Evolutionary conservation across 2,888 invertebrate species (phyloP), one percentile per base, ranked within the genome.

Genomic region (Amblyteles armatorius): DNA sequence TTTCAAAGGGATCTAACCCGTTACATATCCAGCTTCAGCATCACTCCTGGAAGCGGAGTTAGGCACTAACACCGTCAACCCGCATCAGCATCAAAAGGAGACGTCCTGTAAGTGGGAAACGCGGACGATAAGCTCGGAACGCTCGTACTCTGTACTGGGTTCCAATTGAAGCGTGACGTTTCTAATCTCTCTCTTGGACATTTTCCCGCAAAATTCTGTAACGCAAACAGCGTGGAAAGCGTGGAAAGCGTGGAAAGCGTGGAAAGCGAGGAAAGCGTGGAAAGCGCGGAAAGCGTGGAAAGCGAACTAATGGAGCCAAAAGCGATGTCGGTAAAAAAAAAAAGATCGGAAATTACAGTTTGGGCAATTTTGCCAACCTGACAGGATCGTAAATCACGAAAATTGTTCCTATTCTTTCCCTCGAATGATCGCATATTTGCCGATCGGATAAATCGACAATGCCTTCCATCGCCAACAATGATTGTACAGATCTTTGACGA

Each of bases 401-500:
- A 48, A 48, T 48, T 48, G 44, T 48, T 48, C 44, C 44, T 16
- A 48, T 48, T 48, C 40, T 40, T 48, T 63, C 33, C 5, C n/a
- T 33, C 16, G 16, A 29, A 16, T 6, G 16, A 29, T n/a, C 7
- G 63, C 29, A 63, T 63, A 63, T 63, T 63, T n/a, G 13, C 29
- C 63, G 6, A 29, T 33, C 63, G 2, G 13, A 63, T 16, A n/a
- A 63, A 63, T 33, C 16, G 63, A 63, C 63, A 63, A 16, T n/a
- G 33, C 33, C 5, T 6, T 7, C 16, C 29, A n/a, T 33, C 16
- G 16, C 29, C 16, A 11, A 19, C 9, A 33, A 29, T 63, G 29
- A 19, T 33, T 63, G 63, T 63, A n/a, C 29, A n/a, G 33, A 63
- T 29, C 33, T 63, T 63, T 33, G 63, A 63, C 29, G 63, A 63